Evolutionary conservation across 2,888 invertebrate species (phyloP).

Genomic region (Muscina levida): DNA sequence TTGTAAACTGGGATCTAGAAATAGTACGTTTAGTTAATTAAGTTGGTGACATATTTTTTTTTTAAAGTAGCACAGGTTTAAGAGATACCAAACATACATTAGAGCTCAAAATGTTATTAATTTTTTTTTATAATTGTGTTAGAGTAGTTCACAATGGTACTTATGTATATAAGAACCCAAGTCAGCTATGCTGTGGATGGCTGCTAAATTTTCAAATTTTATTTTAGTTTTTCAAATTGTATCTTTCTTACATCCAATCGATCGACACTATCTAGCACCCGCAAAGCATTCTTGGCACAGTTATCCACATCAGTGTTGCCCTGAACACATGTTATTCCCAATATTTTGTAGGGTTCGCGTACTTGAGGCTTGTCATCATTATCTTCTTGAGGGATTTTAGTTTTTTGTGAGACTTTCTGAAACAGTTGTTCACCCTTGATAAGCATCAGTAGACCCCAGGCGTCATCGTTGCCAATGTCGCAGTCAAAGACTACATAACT

Average conservation of each 20-base stretch:
- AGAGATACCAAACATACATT: too few relatives aligned
- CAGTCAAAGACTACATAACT: constrained; percentile 82
- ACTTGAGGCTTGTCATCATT: constrained; percentile 4
- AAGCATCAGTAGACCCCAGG: constrained; percentile 82
- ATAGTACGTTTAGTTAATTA: too few relatives aligned
- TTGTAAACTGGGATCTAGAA: constrained; percentile 72
- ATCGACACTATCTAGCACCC: constrained; percentile 83
- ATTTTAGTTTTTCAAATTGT: too few relatives aligned
- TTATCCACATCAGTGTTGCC: constrained; percentile 87
- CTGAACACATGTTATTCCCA: constrained; percentile 87
- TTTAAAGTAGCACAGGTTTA: too few relatives aligned
- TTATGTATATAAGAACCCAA: too few relatives aligned
- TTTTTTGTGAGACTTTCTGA: constrained; percentile 41
- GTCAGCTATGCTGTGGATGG: too few relatives aligned
- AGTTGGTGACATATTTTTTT: too few relatives aligned
- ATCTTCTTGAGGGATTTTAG: background rate
- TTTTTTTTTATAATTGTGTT: too few relatives aligned
- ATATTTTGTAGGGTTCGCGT: constrained; percentile 74
- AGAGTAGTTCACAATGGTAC: too few relatives aligned
- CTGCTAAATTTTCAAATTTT: too few relatives aligned
- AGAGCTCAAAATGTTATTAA: too few relatives aligned
- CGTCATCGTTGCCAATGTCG: constrained; percentile 84
- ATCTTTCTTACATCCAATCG: constrained; percentile 85
- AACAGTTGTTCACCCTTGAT: constrained; percentile 80
- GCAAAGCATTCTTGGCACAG: constrained; percentile 85